Evolutionary conservation across 2,888 invertebrate species (phyloP).

Genomic region (Luperina testacea): DNA sequence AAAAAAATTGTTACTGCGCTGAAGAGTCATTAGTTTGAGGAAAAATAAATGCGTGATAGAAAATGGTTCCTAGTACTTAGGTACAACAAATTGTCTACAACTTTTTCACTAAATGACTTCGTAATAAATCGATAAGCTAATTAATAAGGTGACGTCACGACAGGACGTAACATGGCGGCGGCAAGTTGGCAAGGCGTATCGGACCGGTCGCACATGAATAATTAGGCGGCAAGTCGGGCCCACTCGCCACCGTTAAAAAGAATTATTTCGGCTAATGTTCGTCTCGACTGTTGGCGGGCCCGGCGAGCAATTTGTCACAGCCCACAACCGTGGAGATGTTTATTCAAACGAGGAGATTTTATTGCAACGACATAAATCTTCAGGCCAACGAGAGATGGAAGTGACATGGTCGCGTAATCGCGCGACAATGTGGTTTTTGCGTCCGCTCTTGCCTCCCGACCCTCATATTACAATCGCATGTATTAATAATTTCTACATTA

Average conservation of each 20-base stretch:
- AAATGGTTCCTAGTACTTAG: neutral
- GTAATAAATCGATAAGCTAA: conserved; percentile 54
- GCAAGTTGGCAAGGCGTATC: conserved; percentile 61
- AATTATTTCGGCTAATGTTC: conserved; percentile 86
- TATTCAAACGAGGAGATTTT: conserved; percentile 89
- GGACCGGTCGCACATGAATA: conserved; percentile 78
- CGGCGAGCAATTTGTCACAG: conserved; percentile 86
- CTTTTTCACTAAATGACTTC: conserved; percentile 27
- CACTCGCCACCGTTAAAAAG: conserved; percentile 83
- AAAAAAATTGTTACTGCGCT: neutral
- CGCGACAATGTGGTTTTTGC: conserved; percentile 78
- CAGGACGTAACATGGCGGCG: conserved; percentile 32
- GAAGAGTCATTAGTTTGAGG: neutral
- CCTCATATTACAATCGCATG: conserved; percentile 64
- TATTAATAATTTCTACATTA: conserved; percentile 68
- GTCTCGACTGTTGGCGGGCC: conserved; percentile 84
- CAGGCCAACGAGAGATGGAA: conserved; percentile 80
- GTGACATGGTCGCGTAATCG: conserved; percentile 83
- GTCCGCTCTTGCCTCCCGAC: conserved; percentile 51
- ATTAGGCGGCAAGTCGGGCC: conserved; percentile 79
- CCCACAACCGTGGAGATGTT: conserved; percentile 82
- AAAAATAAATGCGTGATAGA: neutral
- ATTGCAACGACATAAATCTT: conserved; percentile 89
- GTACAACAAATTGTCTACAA: conserved; percentile 6
- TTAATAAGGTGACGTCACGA: conserved; percentile 54